These are phyloP conservation scores for Goniozus legneri DNA, from an alignment of 1,140 invertebrate genomes.

Conservation along the genomic window DNA sequence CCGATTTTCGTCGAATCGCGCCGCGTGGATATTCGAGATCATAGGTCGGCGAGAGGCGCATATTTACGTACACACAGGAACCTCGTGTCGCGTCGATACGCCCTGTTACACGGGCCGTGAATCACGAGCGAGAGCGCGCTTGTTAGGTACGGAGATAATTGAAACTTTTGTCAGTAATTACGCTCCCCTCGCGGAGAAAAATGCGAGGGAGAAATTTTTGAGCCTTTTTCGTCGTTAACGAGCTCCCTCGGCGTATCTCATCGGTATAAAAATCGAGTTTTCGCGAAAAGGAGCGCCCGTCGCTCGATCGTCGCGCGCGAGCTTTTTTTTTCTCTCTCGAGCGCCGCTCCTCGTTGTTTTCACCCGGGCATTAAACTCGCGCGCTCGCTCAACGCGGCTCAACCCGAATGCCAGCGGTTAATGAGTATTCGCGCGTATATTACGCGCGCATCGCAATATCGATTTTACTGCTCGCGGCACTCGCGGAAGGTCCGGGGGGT, in stretches of 20 bases:
- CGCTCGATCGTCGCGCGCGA: too few species aligned
- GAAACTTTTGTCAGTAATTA: conserved; percentile 35
- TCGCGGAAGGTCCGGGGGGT: too few species aligned
- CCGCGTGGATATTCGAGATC: too few species aligned
- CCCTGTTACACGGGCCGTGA: conserved; percentile 28
- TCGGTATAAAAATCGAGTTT: neutral
- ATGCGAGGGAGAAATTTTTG: too few species aligned
- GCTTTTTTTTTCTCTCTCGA: too few species aligned
- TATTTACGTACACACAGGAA: too few species aligned
- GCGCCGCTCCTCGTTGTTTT: conserved; percentile 27
- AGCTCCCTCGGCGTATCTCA: conserved; percentile 7
- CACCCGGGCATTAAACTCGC: conserved; percentile 9
- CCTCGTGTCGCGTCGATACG: too few species aligned
- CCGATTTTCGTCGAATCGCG: too few species aligned
- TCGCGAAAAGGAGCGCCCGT: neutral
- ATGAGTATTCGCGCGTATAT: neutral
- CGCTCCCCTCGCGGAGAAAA: too few species aligned
- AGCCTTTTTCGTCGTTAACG: conserved; percentile 15
- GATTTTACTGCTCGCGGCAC: neutral
- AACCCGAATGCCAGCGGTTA: neutral
- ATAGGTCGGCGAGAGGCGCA: too few species aligned
- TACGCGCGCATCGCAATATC: neutral
- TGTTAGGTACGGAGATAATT: conserved; percentile 25
- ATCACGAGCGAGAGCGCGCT: conserved; percentile 19
- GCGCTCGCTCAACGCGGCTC: conserved; percentile 5